These are phyloP conservation scores for Pseudopipra pipra DNA, from an alignment of 2,113 vertebrate genomes.

Conservation along the genomic window DNA sequence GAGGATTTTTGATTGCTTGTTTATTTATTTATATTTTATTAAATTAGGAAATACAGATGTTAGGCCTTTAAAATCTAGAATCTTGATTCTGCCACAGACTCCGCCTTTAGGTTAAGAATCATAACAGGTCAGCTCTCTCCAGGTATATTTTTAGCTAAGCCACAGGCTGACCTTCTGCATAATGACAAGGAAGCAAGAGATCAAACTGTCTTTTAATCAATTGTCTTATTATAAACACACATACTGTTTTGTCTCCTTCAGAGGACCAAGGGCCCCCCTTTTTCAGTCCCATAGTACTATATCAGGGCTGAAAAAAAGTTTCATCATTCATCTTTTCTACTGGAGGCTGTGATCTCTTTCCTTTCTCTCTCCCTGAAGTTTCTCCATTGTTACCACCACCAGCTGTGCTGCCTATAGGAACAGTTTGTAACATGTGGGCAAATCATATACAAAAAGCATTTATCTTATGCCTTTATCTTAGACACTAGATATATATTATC, in stretches of 20 bases:
- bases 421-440: background rate
- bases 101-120: background rate
- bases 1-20: background rate
- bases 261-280: background rate
- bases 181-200: background rate
- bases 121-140: background rate
- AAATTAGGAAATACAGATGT: background rate
- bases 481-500: background rate
- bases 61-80: background rate
- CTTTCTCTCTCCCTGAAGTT: background rate
- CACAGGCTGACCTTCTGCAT: background rate
- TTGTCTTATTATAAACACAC: background rate
- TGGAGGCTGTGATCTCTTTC: background rate
- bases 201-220: background rate
- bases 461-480: background rate
- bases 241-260: background rate
- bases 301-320: background rate
- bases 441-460: background rate
- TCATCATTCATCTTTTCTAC: background rate
- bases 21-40: background rate
- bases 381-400: background rate
- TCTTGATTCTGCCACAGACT: background rate
- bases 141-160: background rate
- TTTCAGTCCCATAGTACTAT: background rate
- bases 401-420: background rate